These are phyloP conservation scores for Xestia ashworthii DNA, from an alignment of 2,888 invertebrate genomes.

Conservation along the genomic window DNA sequence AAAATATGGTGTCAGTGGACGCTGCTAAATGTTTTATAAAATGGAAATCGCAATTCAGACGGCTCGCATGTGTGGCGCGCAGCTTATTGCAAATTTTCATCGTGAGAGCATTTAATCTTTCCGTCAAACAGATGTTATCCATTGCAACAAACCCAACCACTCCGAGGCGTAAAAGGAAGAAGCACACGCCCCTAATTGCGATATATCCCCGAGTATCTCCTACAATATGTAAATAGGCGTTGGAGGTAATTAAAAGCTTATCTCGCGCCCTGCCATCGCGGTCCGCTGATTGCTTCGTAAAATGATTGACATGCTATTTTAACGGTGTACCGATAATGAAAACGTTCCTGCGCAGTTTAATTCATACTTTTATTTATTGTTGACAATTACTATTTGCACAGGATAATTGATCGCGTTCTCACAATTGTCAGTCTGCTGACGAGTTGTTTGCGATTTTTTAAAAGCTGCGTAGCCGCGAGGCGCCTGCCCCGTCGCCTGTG, in stretches of 20 bases:
- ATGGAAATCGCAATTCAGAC: constrained; percentile 67
- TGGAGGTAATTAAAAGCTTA: constrained; percentile 89
- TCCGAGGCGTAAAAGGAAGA: constrained; percentile 86
- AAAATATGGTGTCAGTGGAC: constrained; percentile 70
- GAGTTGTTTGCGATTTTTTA: constrained; percentile 86
- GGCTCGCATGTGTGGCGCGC: constrained; percentile 50
- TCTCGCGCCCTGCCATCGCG: constrained; percentile 84
- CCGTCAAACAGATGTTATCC: constrained; percentile 87
- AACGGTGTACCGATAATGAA: constrained; percentile 87
- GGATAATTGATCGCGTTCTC: constrained; percentile 90
- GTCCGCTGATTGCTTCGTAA: constrained; percentile 86
- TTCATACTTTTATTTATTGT: constrained; percentile 86
- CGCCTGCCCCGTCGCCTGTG: constrained; percentile 77
- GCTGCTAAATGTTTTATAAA: constrained; percentile 66
- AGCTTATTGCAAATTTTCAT: constrained; percentile 75
- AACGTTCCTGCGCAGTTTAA: constrained; percentile 84
- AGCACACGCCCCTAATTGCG: constrained; percentile 88
- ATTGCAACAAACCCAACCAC: constrained; percentile 78
- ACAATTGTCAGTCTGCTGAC: constrained; percentile 88
- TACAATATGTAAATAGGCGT: constrained; percentile 89
- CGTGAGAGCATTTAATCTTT: constrained; percentile 82
- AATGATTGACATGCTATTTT: constrained; percentile 90
- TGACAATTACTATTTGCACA: constrained; percentile 89
- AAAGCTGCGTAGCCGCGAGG: constrained; percentile 76
- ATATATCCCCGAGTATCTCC: constrained; percentile 87